Percentiles rank a stretch among this genome's conserved stretches.
These are phyloP conservation scores for Rhabdomys dilectus DNA, from an alignment of 2,113 vertebrate genomes.

Conservation along the genomic window DNA sequence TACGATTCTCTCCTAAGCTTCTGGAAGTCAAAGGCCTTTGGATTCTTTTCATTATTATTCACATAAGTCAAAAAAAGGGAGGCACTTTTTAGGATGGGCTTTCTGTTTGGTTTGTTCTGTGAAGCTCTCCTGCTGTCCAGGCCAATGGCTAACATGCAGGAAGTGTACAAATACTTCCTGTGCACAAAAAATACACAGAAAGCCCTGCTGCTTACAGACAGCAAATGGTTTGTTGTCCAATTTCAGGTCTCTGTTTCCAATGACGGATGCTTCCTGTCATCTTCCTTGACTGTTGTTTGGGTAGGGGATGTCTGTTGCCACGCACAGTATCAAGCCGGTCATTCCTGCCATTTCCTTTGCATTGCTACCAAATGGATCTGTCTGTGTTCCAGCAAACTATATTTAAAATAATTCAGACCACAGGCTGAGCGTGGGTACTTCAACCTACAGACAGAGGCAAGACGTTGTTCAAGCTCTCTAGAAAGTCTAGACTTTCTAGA, in stretches of 20 bases:
- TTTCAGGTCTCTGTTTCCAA: background rate
- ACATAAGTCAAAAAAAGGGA: background rate
- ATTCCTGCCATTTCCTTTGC: background rate
- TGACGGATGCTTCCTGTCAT: background rate
- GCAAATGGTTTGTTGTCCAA: background rate
- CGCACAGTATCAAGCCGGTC: background rate
- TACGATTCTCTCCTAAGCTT: background rate
- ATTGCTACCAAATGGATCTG: background rate
- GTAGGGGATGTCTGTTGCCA: background rate
- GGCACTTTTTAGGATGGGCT: background rate
- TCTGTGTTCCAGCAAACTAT: background rate
- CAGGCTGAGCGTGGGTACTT: background rate
- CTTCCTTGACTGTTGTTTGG: background rate
- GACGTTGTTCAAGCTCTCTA: rapidly evolving
- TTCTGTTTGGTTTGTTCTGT: background rate
- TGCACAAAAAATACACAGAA: too few relatives aligned
- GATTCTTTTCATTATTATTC: background rate
- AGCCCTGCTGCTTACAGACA: background rate
- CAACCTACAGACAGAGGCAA: rapidly evolving
- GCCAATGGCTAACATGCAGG: background rate
- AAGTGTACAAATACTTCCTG: background rate
- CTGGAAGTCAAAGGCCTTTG: background rate
- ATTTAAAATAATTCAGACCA: background rate
- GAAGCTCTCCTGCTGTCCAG: background rate
- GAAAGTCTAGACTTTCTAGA: background rate